Evolutionary conservation across 2,888 invertebrate species (phyloP).

Genomic region (Chironomus riparius): DNA sequence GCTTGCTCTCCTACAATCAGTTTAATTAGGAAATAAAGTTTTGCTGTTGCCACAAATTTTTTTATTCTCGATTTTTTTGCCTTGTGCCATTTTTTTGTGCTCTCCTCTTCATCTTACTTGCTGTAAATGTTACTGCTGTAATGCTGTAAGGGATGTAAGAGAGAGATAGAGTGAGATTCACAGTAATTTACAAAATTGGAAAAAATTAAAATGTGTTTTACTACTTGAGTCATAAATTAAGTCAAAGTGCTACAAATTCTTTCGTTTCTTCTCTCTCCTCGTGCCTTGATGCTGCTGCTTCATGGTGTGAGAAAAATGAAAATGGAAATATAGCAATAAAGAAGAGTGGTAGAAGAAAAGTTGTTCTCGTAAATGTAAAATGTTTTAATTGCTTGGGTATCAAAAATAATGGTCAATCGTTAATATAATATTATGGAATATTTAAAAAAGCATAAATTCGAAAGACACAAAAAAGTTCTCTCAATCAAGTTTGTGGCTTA

Average conservation of each 20-base stretch:
- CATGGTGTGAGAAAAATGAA: background rate
- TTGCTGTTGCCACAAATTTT: background rate
- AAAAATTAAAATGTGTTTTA: conserved; percentile 10
- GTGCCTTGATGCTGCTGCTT: background rate
- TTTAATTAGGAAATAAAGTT: conserved; percentile 22
- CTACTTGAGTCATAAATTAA: conserved; percentile 8
- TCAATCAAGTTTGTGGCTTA: too few species aligned
- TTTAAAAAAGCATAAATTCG: background rate
- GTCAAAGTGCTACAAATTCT: background rate
- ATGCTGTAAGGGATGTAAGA: too few species aligned
- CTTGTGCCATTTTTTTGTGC: background rate
- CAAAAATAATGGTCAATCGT: conserved; percentile 2
- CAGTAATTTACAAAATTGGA: conserved; percentile 3
- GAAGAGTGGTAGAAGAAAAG: background rate
- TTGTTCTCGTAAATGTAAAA: background rate
- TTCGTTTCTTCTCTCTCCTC: background rate
- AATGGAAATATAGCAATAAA: background rate
- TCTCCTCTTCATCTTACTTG: background rate
- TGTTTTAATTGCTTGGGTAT: conserved; percentile 5
- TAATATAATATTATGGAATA: background rate
- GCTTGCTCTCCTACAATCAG: conserved; percentile 3
- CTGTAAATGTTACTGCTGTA: background rate
- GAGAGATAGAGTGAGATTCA: background rate
- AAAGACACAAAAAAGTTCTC: background rate
- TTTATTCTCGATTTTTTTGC: background rate